Evolutionary conservation across 1,140 invertebrate genomes (phyloP).

Genomic region (Araneus ventricosus): DNA sequence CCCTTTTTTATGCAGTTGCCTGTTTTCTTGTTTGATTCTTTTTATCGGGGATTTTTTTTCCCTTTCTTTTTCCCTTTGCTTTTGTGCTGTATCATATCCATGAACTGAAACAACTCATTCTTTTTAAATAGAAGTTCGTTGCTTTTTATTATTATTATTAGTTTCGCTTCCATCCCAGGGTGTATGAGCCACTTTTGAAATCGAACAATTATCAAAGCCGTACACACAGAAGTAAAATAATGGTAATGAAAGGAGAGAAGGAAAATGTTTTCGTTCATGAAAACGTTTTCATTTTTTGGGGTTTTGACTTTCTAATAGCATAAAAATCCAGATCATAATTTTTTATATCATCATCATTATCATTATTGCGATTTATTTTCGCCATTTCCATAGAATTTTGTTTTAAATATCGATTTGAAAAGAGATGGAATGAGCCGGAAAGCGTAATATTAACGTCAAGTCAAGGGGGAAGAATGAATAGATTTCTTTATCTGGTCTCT

Average conservation of each 20-base stretch:
- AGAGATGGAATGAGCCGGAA: constrained; percentile 28
- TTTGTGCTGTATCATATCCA: constrained; percentile 63
- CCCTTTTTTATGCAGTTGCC: constrained; percentile 33
- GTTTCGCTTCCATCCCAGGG: constrained; percentile 1
- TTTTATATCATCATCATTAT: not conserved
- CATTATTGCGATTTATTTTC: constrained; percentile 37
- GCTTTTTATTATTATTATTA: constrained; percentile 62
- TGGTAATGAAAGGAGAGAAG: constrained; percentile 62
- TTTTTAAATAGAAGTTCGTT: constrained; percentile 65
- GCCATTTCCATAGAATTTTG: constrained; percentile 47
- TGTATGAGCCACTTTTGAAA: constrained; percentile 63
- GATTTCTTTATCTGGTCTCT: not conserved
- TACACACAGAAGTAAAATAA: constrained; percentile 26
- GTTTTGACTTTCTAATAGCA: constrained; percentile 68
- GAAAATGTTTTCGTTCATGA: constrained; percentile 61
- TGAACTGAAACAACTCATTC: constrained; percentile 45
- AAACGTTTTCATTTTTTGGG: constrained; percentile 65
- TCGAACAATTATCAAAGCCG: constrained; percentile 68
- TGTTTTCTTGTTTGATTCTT: constrained; percentile 50
- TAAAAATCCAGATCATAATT: constrained; percentile 40
- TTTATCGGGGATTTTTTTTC: constrained; percentile 64
- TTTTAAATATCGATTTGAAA: constrained; percentile 48
- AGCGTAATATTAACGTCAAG: not conserved
- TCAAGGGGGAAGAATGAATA: not conserved
- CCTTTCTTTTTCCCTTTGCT: not conserved